phyloP scores from a whole-genome alignment of 2,113 vertebrate species.

The Prunella fulvescens region DNA sequence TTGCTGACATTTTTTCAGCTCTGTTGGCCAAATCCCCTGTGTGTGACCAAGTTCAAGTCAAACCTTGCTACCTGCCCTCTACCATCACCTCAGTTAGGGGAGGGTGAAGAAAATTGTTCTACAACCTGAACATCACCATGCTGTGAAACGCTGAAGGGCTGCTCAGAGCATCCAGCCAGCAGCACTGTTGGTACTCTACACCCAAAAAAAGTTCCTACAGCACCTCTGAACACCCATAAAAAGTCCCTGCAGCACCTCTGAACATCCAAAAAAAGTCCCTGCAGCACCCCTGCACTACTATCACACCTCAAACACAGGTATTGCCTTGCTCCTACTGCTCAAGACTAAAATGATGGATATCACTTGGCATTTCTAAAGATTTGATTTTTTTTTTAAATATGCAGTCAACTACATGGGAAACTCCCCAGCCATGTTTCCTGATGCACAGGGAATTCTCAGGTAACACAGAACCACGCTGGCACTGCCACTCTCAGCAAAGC shows the following conservation, averaged over 20 bases:
- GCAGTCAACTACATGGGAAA: rapidly evolving
- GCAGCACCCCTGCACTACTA: neutral
- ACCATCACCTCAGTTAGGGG: rapidly evolving
- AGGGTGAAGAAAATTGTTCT: neutral
- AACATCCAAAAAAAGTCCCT: no score
- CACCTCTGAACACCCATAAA: no score
- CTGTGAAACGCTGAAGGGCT: neutral
- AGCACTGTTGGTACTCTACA: neutral
- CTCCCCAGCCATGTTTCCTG: rapidly evolving
- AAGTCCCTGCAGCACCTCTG: no score
- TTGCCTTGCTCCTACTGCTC: rapidly evolving
- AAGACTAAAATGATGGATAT: rapidly evolving
- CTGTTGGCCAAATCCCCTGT: rapidly evolving
- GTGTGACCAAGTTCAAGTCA: rapidly evolving
- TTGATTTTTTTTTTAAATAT: neutral
- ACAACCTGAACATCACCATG: rapidly evolving
- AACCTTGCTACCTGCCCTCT: neutral
- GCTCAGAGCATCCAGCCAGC: rapidly evolving
- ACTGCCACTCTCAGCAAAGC: neutral
- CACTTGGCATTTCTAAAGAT: rapidly evolving
- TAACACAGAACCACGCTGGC: rapidly evolving
- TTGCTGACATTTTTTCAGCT: rapidly evolving
- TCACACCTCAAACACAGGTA: rapidly evolving
- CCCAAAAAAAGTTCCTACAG: no score
- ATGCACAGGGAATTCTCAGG: rapidly evolving